Base-by-base conservation (phyloP, 2,113 vertebrate species). In the Oxygymnocypris stewartii region DNA sequence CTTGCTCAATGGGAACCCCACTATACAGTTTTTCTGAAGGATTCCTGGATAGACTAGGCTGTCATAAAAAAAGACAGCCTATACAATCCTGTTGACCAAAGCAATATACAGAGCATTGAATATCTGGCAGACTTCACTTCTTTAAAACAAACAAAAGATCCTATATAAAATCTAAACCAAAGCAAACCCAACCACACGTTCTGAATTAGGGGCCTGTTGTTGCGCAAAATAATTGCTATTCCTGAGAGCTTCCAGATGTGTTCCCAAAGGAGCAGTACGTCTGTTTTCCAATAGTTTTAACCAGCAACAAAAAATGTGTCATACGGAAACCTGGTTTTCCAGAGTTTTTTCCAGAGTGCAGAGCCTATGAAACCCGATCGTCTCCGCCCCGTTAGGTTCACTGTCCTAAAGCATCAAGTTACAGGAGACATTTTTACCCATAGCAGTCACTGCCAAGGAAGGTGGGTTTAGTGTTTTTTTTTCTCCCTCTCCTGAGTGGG, bases 211-310 rank as follows among this genome's bases (percentile, higher is more conserved):
- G 89, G 69, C 44, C 87, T 77, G 88, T 74, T 90, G 47, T 90
- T 91, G 91, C 84, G 79, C 85, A 91, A 92, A 91, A 89, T 67
- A 87, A 79, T 54, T 80, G 87, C 82, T 76, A 47, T 78, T 78
- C 44, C 88, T 92, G 90, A 93, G 89, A 84, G 82, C 54, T 94
- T 93, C 91, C 93, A 94, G 92, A 93, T 93, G 92, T 93, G 90
- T 82, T 82, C 63, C 44, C 80, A 49, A 71, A 23, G 11, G 42
- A 71, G 28, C 80, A 82, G 47, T 8, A 49, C 31, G 7, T 44
- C 35, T 51, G 10, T 49, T 67, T 69, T 44, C 59, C 79, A 67
- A 82, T 18, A 65, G 79, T 78, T 25, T 65, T n/a, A 47, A 13
- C 40, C 40, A 69, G 69, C 63, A 51, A 82, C 42, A 82, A 82